Evolutionary conservation across 2,113 vertebrate species (phyloP).

Genomic region (Callipepla californica): DNA sequence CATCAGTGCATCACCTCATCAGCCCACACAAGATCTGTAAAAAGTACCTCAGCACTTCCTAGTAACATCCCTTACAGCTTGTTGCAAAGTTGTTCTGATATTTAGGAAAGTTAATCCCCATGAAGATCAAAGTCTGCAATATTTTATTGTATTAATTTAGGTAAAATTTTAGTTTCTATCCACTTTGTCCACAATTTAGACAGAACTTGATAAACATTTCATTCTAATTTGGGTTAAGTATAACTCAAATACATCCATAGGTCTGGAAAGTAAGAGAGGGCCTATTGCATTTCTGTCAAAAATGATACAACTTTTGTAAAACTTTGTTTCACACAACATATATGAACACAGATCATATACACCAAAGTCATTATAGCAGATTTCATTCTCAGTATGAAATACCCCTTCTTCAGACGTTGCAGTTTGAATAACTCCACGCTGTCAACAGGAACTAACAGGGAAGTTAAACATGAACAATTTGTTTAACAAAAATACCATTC

Average conservation of each 20-base stretch:
- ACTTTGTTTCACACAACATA: background rate
- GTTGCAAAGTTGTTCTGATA: background rate
- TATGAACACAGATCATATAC: background rate
- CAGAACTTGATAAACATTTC: background rate
- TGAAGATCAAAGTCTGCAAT: background rate
- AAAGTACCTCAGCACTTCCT: background rate
- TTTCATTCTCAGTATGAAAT: background rate
- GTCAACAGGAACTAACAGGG: background rate
- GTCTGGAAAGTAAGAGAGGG: background rate
- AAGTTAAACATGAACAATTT: background rate
- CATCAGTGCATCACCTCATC: background rate
- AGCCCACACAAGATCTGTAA: background rate
- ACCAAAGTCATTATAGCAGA: background rate
- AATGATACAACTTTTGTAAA: background rate
- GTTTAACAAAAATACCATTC: background rate
- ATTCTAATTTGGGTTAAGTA: background rate
- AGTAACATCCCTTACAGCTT: background rate
- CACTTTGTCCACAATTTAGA: background rate
- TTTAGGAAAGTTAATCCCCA: background rate
- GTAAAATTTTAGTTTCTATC: background rate
- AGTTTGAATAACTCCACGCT: background rate
- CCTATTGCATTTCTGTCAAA: background rate
- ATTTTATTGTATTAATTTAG: background rate
- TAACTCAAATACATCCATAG: background rate
- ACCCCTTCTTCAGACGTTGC: background rate